Percentiles rank a stretch among this genome's conserved stretches.
phyloP scores from a whole-genome alignment of 2,888 invertebrate genomes.

The Drosophila algonquin region DNA sequence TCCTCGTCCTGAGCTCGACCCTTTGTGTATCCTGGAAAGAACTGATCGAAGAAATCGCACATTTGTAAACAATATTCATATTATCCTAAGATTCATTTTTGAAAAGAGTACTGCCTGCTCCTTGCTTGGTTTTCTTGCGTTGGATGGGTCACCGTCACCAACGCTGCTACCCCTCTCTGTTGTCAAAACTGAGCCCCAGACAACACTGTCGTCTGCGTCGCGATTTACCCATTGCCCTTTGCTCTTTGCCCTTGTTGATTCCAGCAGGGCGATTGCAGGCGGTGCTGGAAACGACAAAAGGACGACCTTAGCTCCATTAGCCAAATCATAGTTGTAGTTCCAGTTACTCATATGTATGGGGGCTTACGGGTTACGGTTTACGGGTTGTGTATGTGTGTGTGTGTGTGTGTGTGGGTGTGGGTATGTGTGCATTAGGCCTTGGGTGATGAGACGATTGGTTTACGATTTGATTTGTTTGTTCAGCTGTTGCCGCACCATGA shows the following conservation, averaged over 20 bases:
- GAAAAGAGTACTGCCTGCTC: too few species aligned
- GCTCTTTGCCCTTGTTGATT: slow-evolving; percentile 22
- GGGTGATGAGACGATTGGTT: slow-evolving; percentile 30
- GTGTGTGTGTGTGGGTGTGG: slow-evolving; percentile 2
- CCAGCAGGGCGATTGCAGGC: slow-evolving; percentile 30
- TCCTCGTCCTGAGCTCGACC: background rate
- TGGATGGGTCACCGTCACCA: too few species aligned
- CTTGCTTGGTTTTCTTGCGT: too few species aligned
- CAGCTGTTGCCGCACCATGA: slow-evolving; percentile 41
- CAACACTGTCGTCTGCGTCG: slow-evolving; percentile 32
- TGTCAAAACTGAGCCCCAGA: slow-evolving; percentile 32
- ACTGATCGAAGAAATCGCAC: too few species aligned
- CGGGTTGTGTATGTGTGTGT: background rate
- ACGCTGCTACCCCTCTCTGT: slow-evolving; percentile 14
- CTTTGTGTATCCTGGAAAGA: background rate
- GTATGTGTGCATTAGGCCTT: slow-evolving; percentile 1
- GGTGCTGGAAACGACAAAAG: slow-evolving; percentile 1
- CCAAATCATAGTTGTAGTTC: slow-evolving; percentile 37
- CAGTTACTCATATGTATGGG: slow-evolving; percentile 1
- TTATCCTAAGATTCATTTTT: too few species aligned
- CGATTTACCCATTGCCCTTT: slow-evolving; percentile 41
- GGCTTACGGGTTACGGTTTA: background rate
- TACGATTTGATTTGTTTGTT: slow-evolving; percentile 65
- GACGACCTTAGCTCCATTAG: slow-evolving; percentile 37
- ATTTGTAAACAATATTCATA: too few species aligned